Evolutionary conservation across 2,797 vertebrate species (phyloP).

Genomic region (Pteronotus mesoamericanus): DNA sequence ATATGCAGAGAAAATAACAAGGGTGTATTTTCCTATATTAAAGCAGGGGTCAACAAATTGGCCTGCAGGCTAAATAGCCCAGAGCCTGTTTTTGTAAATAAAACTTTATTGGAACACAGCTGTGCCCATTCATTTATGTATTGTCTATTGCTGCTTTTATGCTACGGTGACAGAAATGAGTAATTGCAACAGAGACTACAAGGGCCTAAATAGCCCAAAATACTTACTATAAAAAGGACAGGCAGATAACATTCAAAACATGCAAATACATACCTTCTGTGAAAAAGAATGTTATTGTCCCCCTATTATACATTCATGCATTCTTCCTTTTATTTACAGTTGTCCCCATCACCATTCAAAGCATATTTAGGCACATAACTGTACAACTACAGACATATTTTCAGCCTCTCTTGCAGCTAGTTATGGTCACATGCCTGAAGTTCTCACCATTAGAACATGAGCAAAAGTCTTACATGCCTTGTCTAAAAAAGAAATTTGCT

Average conservation of each 20-base stretch:
- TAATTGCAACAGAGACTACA: background rate
- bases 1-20: background rate
- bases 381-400: background rate
- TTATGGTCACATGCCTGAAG: background rate
- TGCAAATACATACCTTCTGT: background rate
- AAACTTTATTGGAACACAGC: background rate
- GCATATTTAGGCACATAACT: background rate
- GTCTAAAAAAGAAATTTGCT: background rate
- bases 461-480: background rate
- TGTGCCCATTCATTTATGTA: background rate
- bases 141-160: background rate
- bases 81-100: background rate
- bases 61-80: background rate
- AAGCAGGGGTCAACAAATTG: background rate
- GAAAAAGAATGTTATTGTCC: background rate
- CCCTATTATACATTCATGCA: background rate
- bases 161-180: background rate
- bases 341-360: background rate
- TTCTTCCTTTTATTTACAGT: constrained; percentile 6
- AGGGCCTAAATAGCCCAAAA: background rate
- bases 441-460: background rate
- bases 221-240: background rate
- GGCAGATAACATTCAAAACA: background rate
- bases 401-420: background rate
- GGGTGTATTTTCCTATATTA: background rate